These are phyloP conservation scores for Odontocerum albicorne DNA, from an alignment of 2,888 invertebrate species.

Conservation along the genomic window DNA sequence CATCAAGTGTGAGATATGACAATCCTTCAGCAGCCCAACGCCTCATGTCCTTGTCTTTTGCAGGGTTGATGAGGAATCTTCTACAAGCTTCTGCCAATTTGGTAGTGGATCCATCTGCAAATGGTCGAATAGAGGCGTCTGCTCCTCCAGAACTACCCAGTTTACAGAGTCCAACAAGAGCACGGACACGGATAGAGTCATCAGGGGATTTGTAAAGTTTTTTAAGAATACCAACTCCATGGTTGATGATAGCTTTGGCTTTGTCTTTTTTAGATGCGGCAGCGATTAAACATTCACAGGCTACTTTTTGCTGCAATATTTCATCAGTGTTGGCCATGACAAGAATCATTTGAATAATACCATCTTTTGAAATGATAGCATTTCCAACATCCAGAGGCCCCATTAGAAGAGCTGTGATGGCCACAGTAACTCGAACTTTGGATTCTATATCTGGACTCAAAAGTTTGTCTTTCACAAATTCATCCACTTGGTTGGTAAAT, in stretches of 20 bases:
- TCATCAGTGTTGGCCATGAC: slow-evolving; percentile 97
- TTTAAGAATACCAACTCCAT: slow-evolving; percentile 93
- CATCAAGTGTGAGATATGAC: slow-evolving; percentile 95
- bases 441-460: slow-evolving; percentile 86
- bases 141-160: slow-evolving; percentile 92
- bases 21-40: slow-evolving; percentile 97
- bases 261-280: slow-evolving; percentile 97
- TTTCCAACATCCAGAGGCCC: slow-evolving; percentile 96
- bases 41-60: slow-evolving; percentile 84
- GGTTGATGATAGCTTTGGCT: slow-evolving; percentile 83
- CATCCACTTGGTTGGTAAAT: slow-evolving; percentile 78
- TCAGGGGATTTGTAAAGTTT: slow-evolving; percentile 87
- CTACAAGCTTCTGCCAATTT: slow-evolving; percentile 94
- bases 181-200: slow-evolving; percentile 87
- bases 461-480: slow-evolving; percentile 83
- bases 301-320: slow-evolving; percentile 84
- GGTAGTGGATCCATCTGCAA: slow-evolving; percentile 91
- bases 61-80: slow-evolving; percentile 84
- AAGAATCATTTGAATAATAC: slow-evolving; percentile 94
- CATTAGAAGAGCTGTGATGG: slow-evolving; percentile 84
- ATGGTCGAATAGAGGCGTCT: slow-evolving; percentile 91
- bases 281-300: slow-evolving; percentile 95
- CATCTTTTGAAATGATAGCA: slow-evolving; percentile 76
- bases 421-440: slow-evolving; percentile 83
- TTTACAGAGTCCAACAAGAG: slow-evolving; percentile 93